These are phyloP conservation scores for Chromis chromis DNA, from an alignment of 2,797 vertebrate species.

Conservation along the genomic window DNA sequence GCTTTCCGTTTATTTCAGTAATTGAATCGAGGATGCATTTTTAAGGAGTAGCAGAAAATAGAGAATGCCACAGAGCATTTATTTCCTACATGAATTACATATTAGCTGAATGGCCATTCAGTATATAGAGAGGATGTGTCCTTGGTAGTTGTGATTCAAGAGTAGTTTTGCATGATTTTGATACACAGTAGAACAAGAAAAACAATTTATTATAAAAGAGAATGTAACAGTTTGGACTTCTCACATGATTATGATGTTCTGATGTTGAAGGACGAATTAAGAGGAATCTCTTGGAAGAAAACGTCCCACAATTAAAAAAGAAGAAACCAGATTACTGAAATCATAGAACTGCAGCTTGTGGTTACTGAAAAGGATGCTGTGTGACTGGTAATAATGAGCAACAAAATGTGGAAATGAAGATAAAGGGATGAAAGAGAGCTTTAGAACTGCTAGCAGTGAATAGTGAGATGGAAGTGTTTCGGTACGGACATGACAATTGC, in stretches of 20 bases:
- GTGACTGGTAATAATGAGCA: slow-evolving; percentile 1
- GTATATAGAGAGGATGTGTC: neutral
- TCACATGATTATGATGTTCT: neutral
- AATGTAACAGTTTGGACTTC: neutral
- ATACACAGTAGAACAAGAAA: neutral
- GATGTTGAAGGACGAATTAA: neutral
- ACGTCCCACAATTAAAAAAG: neutral
- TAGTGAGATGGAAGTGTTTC: too few species aligned
- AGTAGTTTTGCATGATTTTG: neutral
- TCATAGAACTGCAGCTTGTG: neutral
- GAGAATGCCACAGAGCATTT: too few species aligned
- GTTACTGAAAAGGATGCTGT: neutral
- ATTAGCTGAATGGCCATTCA: too few species aligned
- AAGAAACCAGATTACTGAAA: neutral
- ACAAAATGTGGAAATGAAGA: neutral
- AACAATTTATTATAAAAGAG: neutral
- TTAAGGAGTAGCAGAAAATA: too few species aligned
- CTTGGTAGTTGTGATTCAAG: neutral
- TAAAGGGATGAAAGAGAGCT: neutral
- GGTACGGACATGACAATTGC: too few species aligned
- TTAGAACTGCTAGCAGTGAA: neutral
- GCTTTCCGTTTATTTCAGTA: neutral
- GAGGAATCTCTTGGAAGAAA: neutral
- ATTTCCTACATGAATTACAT: too few species aligned
- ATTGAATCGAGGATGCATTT: neutral